Conservation (phyloP, 37 sponge, comb jelly and placozoan species). For the Chondrosia reniformis region DNA sequence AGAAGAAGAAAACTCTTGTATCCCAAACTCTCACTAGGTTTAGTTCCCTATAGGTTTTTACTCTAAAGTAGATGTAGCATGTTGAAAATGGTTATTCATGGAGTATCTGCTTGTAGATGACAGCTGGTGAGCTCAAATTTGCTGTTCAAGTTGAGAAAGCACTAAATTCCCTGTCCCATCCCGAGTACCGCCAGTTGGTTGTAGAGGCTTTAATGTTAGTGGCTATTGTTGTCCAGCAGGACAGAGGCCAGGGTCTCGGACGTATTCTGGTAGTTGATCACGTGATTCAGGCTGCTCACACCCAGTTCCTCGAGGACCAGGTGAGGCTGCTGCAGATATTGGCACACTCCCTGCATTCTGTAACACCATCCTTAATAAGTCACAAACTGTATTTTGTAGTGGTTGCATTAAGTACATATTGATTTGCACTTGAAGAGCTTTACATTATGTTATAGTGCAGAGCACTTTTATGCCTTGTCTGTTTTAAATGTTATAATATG, state of each 20-base stretch:
- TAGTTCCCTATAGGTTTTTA: too few relatives aligned
- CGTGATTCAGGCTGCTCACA: slow-evolving; percentile 29
- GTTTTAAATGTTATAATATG: too few relatives aligned
- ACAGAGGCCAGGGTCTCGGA: slow-evolving; percentile 29
- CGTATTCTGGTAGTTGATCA: slow-evolving; percentile 29
- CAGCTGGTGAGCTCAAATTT: slow-evolving; percentile 88
- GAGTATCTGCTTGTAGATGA: slow-evolving; percentile 56
- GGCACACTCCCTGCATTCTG: too few relatives aligned
- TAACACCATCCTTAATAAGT: too few relatives aligned
- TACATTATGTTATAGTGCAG: too few relatives aligned
- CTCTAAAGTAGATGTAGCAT: too few relatives aligned
- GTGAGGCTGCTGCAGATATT: slow-evolving; percentile 32
- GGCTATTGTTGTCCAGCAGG: slow-evolving; percentile 37
- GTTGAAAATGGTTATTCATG: not conserved
- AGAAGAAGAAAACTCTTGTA: too few relatives aligned
- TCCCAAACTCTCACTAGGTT: too few relatives aligned
- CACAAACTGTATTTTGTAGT: too few relatives aligned
- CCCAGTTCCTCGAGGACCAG: slow-evolving; percentile 67
- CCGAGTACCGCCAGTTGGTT: slow-evolving; percentile 88
- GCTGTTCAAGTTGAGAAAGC: slow-evolving; percentile 67
- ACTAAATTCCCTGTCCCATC: slow-evolving; percentile 72
- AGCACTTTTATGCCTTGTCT: too few relatives aligned
- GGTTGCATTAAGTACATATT: too few relatives aligned
- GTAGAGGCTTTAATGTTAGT: slow-evolving; percentile 86
- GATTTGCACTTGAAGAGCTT: too few relatives aligned